Conservation (phyloP, 2,888 invertebrate genomes). For the Aleiodes testaceus region DNA sequence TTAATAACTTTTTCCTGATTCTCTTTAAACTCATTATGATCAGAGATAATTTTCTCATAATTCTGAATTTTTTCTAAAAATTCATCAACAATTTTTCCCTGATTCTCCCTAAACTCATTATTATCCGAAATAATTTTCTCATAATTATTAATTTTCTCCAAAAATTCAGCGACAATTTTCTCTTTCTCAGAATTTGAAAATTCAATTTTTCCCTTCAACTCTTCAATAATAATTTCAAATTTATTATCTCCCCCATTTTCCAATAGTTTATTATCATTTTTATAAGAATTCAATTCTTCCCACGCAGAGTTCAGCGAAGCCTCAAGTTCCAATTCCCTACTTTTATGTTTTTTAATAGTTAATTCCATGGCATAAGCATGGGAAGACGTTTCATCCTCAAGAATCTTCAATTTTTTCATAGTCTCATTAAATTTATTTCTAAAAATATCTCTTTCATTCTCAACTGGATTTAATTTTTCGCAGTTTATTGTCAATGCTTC, state of each 20-base stretch:
- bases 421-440: constrained; percentile 45
- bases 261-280: background rate
- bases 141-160: background rate
- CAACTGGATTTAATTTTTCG: constrained; percentile 44
- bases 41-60: no score
- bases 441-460: constrained; percentile 48
- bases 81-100: background rate
- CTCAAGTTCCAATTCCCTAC: constrained; percentile 75
- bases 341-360: constrained; percentile 74
- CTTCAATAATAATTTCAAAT: background rate
- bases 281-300: constrained; percentile 9
- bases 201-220: constrained; percentile 17
- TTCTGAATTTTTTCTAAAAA: background rate
- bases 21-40: no score
- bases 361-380: constrained; percentile 75
- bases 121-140: background rate
- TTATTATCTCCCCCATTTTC: background rate
- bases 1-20: background rate
- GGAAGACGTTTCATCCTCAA: constrained; percentile 53
- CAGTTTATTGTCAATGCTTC: constrained; percentile 45
- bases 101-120: background rate
- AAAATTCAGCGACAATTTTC: background rate
- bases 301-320: constrained; percentile 43
- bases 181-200: background rate
- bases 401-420: constrained; percentile 51